Evolutionary conservation across 2,797 vertebrate genomes (phyloP), one percentile per base, ranked within the genome.

Genomic region (Geotrypetes seraphini): DNA sequence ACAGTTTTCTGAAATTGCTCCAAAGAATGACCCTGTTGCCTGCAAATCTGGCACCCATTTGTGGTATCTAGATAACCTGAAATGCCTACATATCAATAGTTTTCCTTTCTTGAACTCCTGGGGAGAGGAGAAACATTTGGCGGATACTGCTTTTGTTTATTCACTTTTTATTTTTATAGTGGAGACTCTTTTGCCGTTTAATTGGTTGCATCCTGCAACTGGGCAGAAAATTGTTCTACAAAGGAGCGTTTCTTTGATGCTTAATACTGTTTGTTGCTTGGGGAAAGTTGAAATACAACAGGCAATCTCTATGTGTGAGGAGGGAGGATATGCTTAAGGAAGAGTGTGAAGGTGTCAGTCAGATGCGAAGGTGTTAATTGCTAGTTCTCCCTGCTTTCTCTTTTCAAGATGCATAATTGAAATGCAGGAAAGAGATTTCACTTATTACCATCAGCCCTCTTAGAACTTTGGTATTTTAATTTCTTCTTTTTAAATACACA

Each of bases 281-380:
- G 23, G 16, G 38, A 51, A 43, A 12, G 4, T 31, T 47, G 19
- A 17, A n/a, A 47, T 11, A 52, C 48, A 12, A 16, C 59, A 40
- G 26, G 10, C 2, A 2, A 8, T 2, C 39, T n/a, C 39, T 38
- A 14, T 20, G 38, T 37, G 38, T 37, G 30, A 25, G 16, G 5
- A 13, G 13, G 28, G 18, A 51, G 7, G 3, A 7, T 53, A 45
- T 40, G 70, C 59, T 60, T 78, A 62, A 69, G 61, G 26, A 45
- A 31, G 36, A 57, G 34, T 28, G 36, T 33, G 48, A 47, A 43
- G 24, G n/a, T 61, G n/a, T n/a, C n/a, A n/a, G 50, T 66, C 63
- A 72, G 56, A 55, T 48, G 33, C 31, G 53, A 69, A 81, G 65
- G 71, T 79, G 68, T 66, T 82, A 85, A 81, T 73, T 69, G 63